Evolutionary conservation across 2,888 invertebrate species (phyloP).

Genomic region (Pristionchus mayeri): DNA sequence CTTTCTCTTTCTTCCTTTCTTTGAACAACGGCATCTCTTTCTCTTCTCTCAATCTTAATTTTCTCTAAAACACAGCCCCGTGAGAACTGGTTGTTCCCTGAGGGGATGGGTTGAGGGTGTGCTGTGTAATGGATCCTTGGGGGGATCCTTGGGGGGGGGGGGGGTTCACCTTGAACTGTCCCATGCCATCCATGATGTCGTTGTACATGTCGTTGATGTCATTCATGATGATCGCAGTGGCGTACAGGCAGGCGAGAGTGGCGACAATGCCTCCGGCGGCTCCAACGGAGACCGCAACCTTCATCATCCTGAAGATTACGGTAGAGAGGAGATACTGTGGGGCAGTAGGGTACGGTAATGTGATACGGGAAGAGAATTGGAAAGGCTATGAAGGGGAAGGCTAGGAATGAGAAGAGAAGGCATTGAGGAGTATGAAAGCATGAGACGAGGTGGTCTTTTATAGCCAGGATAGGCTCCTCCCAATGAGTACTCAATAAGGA

Average conservation of each 20-base stretch:
- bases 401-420: conserved; percentile 16
- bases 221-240: conserved; percentile 64
- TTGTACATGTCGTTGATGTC: conserved; percentile 69
- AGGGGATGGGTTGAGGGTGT: background rate
- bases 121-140: background rate
- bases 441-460: conserved; percentile 10
- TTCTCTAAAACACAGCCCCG: conserved; percentile 9
- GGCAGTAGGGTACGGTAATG: background rate
- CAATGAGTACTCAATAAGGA: conserved; percentile 29
- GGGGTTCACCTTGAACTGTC: conserved; percentile 58
- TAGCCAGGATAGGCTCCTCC: conserved; percentile 7
- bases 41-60: conserved; percentile 17
- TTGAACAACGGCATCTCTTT: conserved; percentile 15
- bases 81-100: background rate
- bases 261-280: conserved; percentile 61
- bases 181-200: conserved; percentile 68
- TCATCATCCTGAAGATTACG: conserved; percentile 57
- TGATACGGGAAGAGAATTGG: background rate
- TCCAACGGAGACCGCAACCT: conserved; percentile 64
- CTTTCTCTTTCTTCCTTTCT: conserved; percentile 28
- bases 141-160: background rate
- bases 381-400: background rate
- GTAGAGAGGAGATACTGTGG: background rate
- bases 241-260: conserved; percentile 63
- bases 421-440: background rate